These are phyloP conservation scores for Drosophila sproati DNA, from an alignment of 1,140 invertebrate genomes.

Conservation along the genomic window DNA sequence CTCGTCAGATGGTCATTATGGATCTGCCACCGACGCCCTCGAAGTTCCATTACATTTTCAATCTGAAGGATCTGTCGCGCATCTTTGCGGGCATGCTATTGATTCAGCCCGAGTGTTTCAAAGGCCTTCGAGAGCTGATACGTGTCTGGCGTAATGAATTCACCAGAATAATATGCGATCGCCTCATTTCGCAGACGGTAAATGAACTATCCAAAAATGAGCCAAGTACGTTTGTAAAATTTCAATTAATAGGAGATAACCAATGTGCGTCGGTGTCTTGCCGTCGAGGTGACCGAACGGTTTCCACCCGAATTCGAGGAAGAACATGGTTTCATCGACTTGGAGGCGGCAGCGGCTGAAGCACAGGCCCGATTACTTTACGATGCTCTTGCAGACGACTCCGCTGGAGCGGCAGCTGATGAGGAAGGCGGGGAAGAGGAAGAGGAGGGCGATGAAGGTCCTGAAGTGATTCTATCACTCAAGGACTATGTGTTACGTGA, in stretches of 20 bases:
- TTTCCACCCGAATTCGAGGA: conserved; percentile 84
- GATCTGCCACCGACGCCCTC: conserved; percentile 95
- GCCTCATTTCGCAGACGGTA: conserved; percentile 88
- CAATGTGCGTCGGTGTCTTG: conserved; percentile 84
- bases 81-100: conserved; percentile 92
- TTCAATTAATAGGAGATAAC: conserved; percentile 58
- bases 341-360: conserved; percentile 58
- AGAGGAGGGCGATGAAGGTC: conserved; percentile 47
- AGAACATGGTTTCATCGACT: conserved; percentile 66
- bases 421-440: conserved; percentile 65
- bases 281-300: conserved; percentile 84
- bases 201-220: conserved; percentile 17
- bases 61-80: conserved; percentile 94
- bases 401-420: conserved; percentile 3
- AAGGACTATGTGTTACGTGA: conserved; percentile 88
- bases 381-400: conserved; percentile 45
- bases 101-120: conserved; percentile 89
- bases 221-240: background rate
- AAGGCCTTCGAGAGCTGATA: conserved; percentile 89
- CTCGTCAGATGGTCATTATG: conserved; percentile 87
- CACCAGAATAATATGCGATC: conserved; percentile 92
- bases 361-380: conserved; percentile 57
- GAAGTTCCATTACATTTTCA: conserved; percentile 98
- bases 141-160: conserved; percentile 96
- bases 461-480: conserved; percentile 49